Evolutionary conservation across 2,888 invertebrate genomes (phyloP).

Genomic region (Megamerina dolium): DNA sequence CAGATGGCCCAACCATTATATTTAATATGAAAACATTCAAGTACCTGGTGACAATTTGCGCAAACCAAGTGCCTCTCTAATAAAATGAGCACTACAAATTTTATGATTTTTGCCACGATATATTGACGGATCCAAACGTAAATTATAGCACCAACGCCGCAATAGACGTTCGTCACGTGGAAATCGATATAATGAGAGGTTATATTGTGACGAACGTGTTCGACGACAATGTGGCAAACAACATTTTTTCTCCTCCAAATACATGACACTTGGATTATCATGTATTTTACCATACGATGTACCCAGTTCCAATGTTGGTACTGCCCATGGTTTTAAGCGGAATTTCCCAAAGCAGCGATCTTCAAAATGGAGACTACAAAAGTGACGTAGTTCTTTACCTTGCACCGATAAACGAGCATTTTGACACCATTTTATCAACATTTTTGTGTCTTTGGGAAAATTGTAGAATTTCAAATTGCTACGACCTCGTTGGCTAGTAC

Average conservation of each 20-base stretch:
- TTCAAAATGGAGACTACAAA: conserved; percentile 41
- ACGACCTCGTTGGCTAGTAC: conserved; percentile 37
- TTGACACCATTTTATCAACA: conserved; percentile 42
- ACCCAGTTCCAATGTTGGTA: conserved; percentile 38
- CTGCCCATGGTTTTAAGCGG: conserved; percentile 41
- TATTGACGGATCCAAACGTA: conserved; percentile 36
- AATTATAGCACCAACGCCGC: conserved; percentile 41
- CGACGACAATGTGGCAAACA: conserved; percentile 39
- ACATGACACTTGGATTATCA: conserved; percentile 39
- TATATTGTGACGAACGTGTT: conserved; percentile 40
- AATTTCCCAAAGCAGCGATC: conserved; percentile 43
- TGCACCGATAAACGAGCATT: conserved; percentile 41
- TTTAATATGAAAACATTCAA: neutral
- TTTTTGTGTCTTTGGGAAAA: conserved; percentile 39
- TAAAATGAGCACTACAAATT: conserved; percentile 42
- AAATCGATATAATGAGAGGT: conserved; percentile 40
- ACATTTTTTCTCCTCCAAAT: conserved; percentile 41
- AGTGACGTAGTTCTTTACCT: conserved; percentile 38
- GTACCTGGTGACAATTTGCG: conserved; percentile 38
- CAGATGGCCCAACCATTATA: too few relatives aligned
- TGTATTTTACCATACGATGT: conserved; percentile 40
- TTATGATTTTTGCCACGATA: conserved; percentile 44
- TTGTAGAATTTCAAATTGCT: conserved; percentile 43
- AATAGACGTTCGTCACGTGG: conserved; percentile 37
- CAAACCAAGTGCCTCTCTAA: conserved; percentile 39